Evolutionary conservation across 1,140 invertebrate genomes (phyloP).

Genomic region (Drosophila bocqueti): DNA sequence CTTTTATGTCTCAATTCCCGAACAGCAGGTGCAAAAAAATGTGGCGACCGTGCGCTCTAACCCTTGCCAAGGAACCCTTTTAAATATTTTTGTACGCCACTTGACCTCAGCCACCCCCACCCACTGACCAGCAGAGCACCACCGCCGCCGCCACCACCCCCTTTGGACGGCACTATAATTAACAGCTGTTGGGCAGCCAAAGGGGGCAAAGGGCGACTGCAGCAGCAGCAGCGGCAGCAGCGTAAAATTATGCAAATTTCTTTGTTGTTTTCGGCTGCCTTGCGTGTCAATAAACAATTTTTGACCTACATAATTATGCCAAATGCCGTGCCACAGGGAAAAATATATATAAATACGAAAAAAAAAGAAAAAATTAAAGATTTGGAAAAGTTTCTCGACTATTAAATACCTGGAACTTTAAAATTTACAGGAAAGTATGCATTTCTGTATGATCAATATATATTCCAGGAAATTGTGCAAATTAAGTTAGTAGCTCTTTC

Average conservation of each 20-base stretch:
- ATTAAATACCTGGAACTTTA: neutral
- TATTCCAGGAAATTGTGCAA: too few species aligned
- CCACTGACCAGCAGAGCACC: constrained; percentile 13
- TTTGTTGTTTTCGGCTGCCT: constrained; percentile 70
- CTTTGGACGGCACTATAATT: constrained; percentile 64
- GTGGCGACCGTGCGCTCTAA: constrained; percentile 22
- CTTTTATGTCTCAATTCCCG: constrained; percentile 76
- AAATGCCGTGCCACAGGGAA: constrained; percentile 68
- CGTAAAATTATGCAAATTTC: constrained; percentile 84
- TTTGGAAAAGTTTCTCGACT: neutral
- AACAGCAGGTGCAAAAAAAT: constrained; percentile 79
- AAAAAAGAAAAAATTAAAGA: neutral
- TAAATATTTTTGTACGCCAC: constrained; percentile 71
- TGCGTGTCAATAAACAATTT: constrained; percentile 84
- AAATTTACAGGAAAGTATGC: neutral
- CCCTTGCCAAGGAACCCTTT: constrained; percentile 53
- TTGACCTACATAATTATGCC: constrained; percentile 84
- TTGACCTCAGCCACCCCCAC: constrained; percentile 29
- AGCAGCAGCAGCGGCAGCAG: constrained; percentile 56
- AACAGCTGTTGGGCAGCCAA: constrained; percentile 70
- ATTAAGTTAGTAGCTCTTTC: too few species aligned
- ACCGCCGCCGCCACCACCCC: constrained; percentile 10
- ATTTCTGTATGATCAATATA: too few species aligned
- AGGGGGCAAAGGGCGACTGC: constrained; percentile 15
- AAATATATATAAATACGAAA: constrained; percentile 32